phyloP scores from a whole-genome alignment of 2,797 vertebrate genomes.

The Manis crassicaudata region DNA sequence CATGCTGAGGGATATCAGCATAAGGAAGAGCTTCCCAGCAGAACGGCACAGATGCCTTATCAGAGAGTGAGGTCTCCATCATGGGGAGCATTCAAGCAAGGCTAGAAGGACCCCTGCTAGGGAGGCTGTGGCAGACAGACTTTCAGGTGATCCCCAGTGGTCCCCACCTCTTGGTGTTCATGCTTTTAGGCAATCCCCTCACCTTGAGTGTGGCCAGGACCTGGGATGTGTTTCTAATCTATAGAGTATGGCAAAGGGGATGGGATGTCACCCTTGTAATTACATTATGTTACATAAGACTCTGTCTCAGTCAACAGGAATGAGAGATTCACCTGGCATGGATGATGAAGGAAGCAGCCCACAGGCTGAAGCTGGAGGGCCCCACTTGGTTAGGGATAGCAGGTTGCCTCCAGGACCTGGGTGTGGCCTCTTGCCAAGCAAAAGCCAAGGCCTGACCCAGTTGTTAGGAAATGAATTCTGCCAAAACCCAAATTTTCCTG shows the following conservation, averaged over 20 bases:
- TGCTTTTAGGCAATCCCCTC: not conserved
- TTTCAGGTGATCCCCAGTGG: not conserved
- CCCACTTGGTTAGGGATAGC: not conserved
- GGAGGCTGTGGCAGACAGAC: not conserved
- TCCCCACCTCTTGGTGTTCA: not conserved
- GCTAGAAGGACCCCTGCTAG: not conserved
- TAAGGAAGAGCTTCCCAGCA: not conserved
- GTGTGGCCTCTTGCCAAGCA: not conserved
- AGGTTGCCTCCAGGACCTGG: not conserved
- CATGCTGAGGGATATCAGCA: not conserved
- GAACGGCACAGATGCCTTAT: not conserved
- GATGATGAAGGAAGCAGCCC: not conserved
- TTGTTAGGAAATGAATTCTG: not conserved
- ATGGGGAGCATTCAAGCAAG: not conserved
- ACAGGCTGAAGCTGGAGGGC: not conserved
- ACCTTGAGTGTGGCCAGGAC: not conserved
- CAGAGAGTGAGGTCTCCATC: not conserved
- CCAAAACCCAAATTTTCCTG: not conserved
- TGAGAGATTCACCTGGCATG: not conserved
- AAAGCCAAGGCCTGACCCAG: not conserved
- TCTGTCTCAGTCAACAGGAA: not conserved
- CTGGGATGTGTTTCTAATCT: not conserved
- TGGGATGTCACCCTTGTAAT: not conserved
- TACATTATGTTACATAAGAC: not conserved
- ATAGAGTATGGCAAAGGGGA: not conserved